Base-by-base conservation (phyloP, 2,888 invertebrate species). In the Theodoxus fluviatilis region DNA sequence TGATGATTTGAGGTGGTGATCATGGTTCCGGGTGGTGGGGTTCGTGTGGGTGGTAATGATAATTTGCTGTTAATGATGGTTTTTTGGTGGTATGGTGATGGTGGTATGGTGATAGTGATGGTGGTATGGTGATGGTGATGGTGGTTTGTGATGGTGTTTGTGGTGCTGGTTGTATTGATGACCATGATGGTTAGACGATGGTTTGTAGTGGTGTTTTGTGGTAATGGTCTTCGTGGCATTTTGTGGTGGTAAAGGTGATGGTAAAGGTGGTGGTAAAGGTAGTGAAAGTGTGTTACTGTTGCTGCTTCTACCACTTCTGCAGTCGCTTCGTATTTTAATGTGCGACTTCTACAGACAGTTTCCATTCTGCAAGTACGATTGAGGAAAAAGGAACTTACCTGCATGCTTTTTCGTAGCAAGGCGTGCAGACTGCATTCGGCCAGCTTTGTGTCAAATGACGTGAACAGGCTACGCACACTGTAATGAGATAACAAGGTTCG, bases 371-470 rank as follows among this genome's bases (percentile, higher is more conserved):
- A 12, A 15, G 43, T n/a, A n/a, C n/a, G n/a, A n/a, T n/a, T n/a
- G 9, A 43, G 9, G 9, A 43, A 43, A 12, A 12, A 43, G 18
- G 15, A 15, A 52, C 49, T 38, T 71, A 78, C 80, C 73, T 76
- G 74, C 76, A 80, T 76, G 35, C 74, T 65, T 63, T 64, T 73
- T 6, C 71, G 28, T 9, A 83, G 71, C 6, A 83, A 76, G 18
- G 72, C 68, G 43, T 75, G 75, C 6, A 75, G 47, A 33, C 70
- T 73, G 22, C 73, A 73, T 37, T 75, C 73, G 1, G 75, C 72
- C n/a, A n/a, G 38, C 6, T 71, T 68, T 38, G 66, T n/a, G 52
- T 25, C 61, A 12, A 47, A 18, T 7, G 65, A 59, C 33, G 69
- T 52, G 52, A 73, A 73, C 52, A 73, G 61, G 4, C 68, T 68